A percentile compares a stretch with the other conserved stretches of the same genome.
These are phyloP conservation scores for Dysmachus trigonus DNA, from an alignment of 2,888 invertebrate genomes.

Conservation along the genomic window DNA sequence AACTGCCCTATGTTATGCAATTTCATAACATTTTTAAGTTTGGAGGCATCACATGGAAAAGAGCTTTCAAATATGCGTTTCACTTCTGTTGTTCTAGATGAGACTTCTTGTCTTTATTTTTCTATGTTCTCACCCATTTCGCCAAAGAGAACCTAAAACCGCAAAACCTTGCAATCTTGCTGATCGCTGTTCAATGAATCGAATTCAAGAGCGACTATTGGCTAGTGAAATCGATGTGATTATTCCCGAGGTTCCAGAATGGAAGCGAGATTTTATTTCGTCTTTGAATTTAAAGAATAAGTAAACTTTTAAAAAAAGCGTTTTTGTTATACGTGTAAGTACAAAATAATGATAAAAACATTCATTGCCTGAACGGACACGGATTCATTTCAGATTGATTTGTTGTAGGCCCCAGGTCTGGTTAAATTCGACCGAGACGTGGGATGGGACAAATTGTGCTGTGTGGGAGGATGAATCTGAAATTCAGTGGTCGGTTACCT, in stretches of 20 bases:
- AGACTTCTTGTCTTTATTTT: no score
- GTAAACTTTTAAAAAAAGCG: not conserved
- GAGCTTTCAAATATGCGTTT: no score
- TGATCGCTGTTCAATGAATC: not conserved
- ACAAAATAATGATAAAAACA: not conserved
- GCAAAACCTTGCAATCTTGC: not conserved
- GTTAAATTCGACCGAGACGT: not conserved
- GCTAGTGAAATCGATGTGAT: not conserved
- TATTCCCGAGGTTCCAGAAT: not conserved
- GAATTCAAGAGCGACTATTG: not conserved
- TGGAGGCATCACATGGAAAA: no score
- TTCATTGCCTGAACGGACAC: not conserved
- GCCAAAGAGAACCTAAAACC: no score
- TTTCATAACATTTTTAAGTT: no score
- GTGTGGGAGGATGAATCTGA: not conserved
- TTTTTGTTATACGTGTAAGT: not conserved
- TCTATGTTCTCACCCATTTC: no score
- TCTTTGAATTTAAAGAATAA: not conserved
- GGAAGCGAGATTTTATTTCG: not conserved
- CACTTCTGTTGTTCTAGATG: no score
- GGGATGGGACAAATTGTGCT: constrained; percentile 20
- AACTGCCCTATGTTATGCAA: no score
- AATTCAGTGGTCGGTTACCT: not conserved
- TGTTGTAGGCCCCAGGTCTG: not conserved
- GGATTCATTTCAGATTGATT: not conserved